Base-by-base conservation (phyloP, 2,797 vertebrate genomes). In the Acrossocheilus wenchowensis region DNA sequence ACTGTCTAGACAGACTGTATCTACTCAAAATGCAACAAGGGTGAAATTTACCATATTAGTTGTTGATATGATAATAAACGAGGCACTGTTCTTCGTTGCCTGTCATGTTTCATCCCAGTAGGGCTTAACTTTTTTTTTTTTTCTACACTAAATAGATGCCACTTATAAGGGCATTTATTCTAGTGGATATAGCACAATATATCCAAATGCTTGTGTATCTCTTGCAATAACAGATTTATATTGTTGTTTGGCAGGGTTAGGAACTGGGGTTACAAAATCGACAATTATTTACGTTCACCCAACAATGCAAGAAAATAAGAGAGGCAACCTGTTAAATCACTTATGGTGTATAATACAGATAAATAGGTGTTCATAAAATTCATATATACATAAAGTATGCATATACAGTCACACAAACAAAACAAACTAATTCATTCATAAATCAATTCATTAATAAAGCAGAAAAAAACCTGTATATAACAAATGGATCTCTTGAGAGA, bases 1-100 rank as follows among this genome's bases (percentile, higher is more conserved):
- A 73, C 39, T 36, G 82, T 85, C 83, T 73, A 87, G 83, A 85
- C 52, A 87, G 83, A 85, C 64, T 12, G 9, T 50, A 69, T 81
- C 78, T 77, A 66, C 45, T 60, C 15, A 41, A 71, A 60, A 83
- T 62, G 23, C 3, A 82, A 82, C 8, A 52, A 82, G n/a, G 17
- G 5, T 78, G 48, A 69, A 41, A 71, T 43, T 45, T 71, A 43
- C 23, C 45, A 34, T n/a, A 52, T 78, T 26, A 39, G 36, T 6
- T 48, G 64, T 71, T 72, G 14, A 34, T 80, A 60, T 72, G 66
- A 54, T 78, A 79, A 68, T 69, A 60, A 69, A n/a, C 2, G 1
- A 23, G 21, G 5, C 21, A 41, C 9, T 19, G 50, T 72, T 57
- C 50, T 72, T 73, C 30, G 23, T 11, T 21, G 30, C 34, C 34